Conservation (phyloP, 2,888 invertebrate genomes). For the Sympetrum striolatum region DNA sequence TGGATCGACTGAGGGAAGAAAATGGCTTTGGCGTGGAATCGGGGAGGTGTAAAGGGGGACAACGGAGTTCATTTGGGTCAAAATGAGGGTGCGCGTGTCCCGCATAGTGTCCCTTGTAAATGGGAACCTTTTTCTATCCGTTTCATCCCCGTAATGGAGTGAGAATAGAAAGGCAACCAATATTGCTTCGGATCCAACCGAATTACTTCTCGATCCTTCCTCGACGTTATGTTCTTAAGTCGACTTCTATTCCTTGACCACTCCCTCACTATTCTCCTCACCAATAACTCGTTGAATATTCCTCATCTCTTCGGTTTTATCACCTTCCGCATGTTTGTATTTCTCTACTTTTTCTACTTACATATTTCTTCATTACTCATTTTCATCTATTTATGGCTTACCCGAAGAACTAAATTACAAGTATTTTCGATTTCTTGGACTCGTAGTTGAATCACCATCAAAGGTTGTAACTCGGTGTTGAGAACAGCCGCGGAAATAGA, state of each 20-base stretch:
- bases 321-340: neutral
- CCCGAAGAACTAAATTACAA: too few species aligned
- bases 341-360: neutral
- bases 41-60: neutral
- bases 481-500: too few species aligned
- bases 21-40: neutral
- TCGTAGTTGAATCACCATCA: too few species aligned
- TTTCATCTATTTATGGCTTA: too few species aligned
- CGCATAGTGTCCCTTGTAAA: neutral
- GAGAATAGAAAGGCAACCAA: neutral
- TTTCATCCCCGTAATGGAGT: conserved; percentile 29
- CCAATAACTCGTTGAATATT: neutral
- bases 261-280: neutral
- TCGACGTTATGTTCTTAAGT: neutral
- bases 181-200: neutral
- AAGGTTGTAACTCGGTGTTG: too few species aligned
- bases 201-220: neutral
- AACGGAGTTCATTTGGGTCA: conserved; percentile 26
- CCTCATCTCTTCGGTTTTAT: neutral
- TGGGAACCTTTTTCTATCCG: neutral
- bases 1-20: conserved; percentile 1
- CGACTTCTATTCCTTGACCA: too few species aligned
- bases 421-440: too few species aligned
- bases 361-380: too few species aligned
- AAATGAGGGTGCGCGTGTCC: neutral